phyloP scores from a whole-genome alignment of 2,797 vertebrate species.

The Coreius guichenoti region DNA sequence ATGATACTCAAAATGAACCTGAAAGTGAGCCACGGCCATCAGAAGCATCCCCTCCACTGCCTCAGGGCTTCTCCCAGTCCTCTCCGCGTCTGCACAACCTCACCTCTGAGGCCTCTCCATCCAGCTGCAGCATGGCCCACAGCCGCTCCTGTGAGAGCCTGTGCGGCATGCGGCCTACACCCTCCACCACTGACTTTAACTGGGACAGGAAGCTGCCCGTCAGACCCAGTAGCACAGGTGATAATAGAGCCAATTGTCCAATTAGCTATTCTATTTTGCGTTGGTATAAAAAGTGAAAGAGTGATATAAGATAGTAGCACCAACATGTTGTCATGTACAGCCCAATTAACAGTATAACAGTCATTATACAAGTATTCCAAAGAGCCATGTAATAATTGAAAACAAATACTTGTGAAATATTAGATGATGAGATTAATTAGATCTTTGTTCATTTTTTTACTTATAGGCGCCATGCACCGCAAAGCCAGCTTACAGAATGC shows the following conservation, averaged over 20 bases:
- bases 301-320: background rate
- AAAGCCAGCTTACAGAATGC: conserved; percentile 82
- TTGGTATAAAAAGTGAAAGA: background rate
- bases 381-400: background rate
- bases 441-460: background rate
- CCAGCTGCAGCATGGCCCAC: conserved; percentile 77
- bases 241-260: background rate
- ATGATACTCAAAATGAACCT: conserved; percentile 44
- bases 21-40: conserved; percentile 9
- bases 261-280: background rate
- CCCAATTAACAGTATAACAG: background rate
- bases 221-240: conserved; percentile 77
- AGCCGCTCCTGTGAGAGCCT: conserved; percentile 80
- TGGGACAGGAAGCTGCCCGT: conserved; percentile 76
- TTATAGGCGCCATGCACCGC: conserved; percentile 76
- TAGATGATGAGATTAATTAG: background rate
- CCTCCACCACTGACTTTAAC: conserved; percentile 83
- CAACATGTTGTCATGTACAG: too few species aligned
- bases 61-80: conserved; percentile 59
- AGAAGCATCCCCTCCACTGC: conserved; percentile 26
- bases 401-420: background rate
- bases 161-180: conserved; percentile 80
- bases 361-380: background rate
- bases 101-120: conserved; percentile 73
- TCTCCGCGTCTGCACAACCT: conserved; percentile 69